Percentiles rank a stretch among this genome's conserved stretches.
Conservation (phyloP, 2,797 vertebrate species). For the Sebastes hubbsi region DNA sequence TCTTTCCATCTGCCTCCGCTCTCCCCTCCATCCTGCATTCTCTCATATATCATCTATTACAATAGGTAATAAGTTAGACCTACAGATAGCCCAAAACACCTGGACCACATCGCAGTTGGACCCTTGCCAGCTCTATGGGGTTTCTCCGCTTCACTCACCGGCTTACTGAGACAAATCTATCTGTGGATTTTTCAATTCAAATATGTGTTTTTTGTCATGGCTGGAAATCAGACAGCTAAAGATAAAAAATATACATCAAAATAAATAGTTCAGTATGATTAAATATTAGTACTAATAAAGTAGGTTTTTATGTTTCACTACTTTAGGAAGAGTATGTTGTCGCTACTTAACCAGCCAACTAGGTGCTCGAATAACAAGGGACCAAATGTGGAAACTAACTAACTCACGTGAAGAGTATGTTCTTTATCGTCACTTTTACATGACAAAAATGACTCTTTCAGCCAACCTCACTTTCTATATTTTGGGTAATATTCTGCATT, state of each 20-base stretch:
- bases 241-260: not conserved
- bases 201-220: slow-evolving; percentile 8
- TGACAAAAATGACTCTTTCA: not conserved
- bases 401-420: not conserved
- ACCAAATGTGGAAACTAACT: not conserved
- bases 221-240: not conserved
- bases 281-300: not conserved
- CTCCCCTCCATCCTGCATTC: slow-evolving; percentile 21
- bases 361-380: not conserved
- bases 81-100: slow-evolving; percentile 53
- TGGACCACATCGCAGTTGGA: slow-evolving; percentile 50
- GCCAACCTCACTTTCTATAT: not conserved
- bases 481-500: not conserved
- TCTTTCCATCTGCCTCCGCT: slow-evolving; percentile 64
- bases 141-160: not conserved
- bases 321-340: not conserved
- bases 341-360: not conserved
- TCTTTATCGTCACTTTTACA: not conserved
- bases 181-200: not conserved
- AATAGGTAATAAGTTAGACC: slow-evolving; percentile 61
- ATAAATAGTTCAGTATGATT: not conserved
- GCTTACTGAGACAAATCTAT: slow-evolving; percentile 3
- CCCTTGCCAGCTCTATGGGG: not conserved
- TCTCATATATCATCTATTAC: slow-evolving; percentile 69
- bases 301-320: not conserved